Evolutionary conservation across 2,888 invertebrate genomes (phyloP), one percentile per base, ranked within the genome.

Genomic region (Tricholauxania praeusta): DNA sequence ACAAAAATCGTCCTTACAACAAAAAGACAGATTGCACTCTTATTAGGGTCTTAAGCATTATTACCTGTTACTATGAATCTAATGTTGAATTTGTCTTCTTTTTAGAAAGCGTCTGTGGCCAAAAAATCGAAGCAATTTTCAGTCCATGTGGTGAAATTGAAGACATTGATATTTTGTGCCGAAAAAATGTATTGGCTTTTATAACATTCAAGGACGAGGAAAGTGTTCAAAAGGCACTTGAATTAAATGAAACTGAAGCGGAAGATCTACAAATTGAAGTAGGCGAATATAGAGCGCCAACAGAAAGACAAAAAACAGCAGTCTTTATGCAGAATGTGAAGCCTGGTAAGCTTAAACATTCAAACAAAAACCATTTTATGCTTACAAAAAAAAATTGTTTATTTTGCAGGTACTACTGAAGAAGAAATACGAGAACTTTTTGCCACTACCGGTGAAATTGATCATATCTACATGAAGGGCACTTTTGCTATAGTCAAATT

Each of bases 71-170:
- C 14, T n/a, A 52, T n/a, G 14, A 28, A 28, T 28, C 3, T 28
- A 3, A 28, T 28, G 28, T 28, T 28, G 4, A 28, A 28, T 52
- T 19, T 52, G 22, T 17, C 49, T 15, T 55, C 15, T 22, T 68
- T 71, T 22, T 53, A 59, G 72, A 74, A 5, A 67, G 14, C 14
- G 3, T 76, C 48, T 67, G 76, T 5, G 66, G 15, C 0, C 71
- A 77, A 0, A 60, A 59, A 19, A 5, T 84, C 14, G 77, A 80
- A 32, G 73, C 76, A 17, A 79, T 82, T 2, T 84, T 85, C 17
- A 78, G 79, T 14, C 81, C 84, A 39, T 75, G 75, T 59, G 84
- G 83, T 7, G 80, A 81, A 49, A 66, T 85, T n/a, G 69, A 55
- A 1, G 63, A 69, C 5, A 2, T 81, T 1, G 81, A 83, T 32